Base-by-base conservation (phyloP, 2,888 invertebrate species). In the Cremastinae sp. region DNA sequence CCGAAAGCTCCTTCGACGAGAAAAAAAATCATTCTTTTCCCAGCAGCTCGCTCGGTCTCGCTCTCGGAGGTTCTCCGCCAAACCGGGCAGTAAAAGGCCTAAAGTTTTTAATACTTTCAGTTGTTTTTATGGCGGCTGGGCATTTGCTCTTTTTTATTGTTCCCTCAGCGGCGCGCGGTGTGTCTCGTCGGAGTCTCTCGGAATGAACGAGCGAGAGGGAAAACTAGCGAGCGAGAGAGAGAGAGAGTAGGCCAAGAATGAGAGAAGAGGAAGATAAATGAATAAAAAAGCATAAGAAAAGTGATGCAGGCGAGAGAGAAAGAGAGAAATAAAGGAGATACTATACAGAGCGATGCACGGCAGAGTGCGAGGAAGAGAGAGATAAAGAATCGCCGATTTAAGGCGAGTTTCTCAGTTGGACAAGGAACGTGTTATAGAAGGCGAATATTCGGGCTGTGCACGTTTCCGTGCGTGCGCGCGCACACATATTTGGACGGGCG, bases 21-120 rank as follows among this genome's bases (percentile, higher is more conserved):
- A 36, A 64, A 51, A 51, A 59, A 45, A 20, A 61, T 51, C 45
- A 64, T 47, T 74, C 56, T 65, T 54, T 74, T 41, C 62, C 54
- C 53, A 56, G 53, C 36, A n/a, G n/a, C n/a, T n/a, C n/a, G 51
- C 43, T 22, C 64, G 58, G 54, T 56, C 49, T 62, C 43, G 64
- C 51, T 56, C 65, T 34, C 20, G 65, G 49, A 14, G 54, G 49
- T 45, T 66, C 54, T 61, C 47, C 43, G 69, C 69, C 69, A 73
- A 73, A 61, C 76, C 73, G 68, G 82, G 87, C 86, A 86, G 87
- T 89, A 87, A 89, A 89, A 88, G 86, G 83, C 84, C 84, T 83
- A 85, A 87, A 86, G 85, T 88, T 88, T 89, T 89, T 89, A 89
- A 88, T 89, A 89, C 88, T 89, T 89, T 88, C 86, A 86, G 86